These are phyloP conservation scores for Darevskia mixta DNA, from an alignment of 2,797 vertebrate species.

Conservation along the genomic window DNA sequence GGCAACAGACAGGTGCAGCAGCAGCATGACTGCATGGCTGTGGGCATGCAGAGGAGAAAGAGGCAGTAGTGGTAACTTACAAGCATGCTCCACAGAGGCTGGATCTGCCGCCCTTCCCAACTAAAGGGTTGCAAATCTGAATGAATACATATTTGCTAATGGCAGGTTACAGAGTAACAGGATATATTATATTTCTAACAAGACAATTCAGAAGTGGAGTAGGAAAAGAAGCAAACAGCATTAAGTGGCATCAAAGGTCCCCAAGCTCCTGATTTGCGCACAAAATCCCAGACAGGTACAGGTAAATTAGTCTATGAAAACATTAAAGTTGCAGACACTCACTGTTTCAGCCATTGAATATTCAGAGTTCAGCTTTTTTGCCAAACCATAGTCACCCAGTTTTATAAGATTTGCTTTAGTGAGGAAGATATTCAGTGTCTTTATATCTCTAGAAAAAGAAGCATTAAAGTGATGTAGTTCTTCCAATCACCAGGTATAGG, in stretches of 20 bases:
- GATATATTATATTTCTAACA: constrained; percentile 3
- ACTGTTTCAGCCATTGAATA: constrained; percentile 98
- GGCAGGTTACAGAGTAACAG: constrained; percentile 25
- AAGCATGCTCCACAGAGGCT: no score
- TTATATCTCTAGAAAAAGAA: constrained; percentile 90
- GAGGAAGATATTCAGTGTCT: constrained; percentile 99
- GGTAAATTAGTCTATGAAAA: constrained; percentile 9
- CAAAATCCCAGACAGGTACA: constrained; percentile 19
- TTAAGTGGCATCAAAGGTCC: neutral
- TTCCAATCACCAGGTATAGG: constrained; percentile 24
- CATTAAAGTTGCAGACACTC: constrained; percentile 69
- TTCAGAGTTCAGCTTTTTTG: constrained; percentile 95
- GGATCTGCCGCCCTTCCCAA: no score
- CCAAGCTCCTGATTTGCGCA: neutral
- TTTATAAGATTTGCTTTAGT: constrained; percentile 99
- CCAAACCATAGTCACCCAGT: constrained; percentile 95
- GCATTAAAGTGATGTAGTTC: constrained; percentile 6
- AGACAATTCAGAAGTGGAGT: neutral
- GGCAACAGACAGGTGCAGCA: no score
- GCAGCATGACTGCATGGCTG: no score
- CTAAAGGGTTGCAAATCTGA: constrained; percentile 1
- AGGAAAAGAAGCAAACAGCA: constrained; percentile 26
- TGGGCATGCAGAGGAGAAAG: no score
- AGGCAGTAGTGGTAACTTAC: no score
- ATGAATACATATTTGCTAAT: constrained; percentile 32